A percentile compares a stretch with the other conserved stretches of the same genome.
These are phyloP conservation scores for Alcis repandata DNA, from an alignment of 2,888 invertebrate genomes.

Conservation along the genomic window DNA sequence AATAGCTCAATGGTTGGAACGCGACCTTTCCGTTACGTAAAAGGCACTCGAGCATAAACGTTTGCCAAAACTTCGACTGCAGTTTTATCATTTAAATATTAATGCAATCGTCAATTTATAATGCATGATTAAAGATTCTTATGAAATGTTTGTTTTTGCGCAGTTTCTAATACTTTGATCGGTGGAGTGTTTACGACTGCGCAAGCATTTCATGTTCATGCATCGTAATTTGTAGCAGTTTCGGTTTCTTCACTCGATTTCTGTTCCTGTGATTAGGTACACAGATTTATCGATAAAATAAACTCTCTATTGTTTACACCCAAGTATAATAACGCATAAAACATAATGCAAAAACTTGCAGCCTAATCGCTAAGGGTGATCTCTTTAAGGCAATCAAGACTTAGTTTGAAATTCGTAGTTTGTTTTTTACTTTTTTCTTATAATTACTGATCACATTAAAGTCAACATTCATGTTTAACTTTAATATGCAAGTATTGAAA, in stretches of 20 bases:
- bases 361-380: too few species aligned
- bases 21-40: slow-evolving; percentile 75
- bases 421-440: too few species aligned
- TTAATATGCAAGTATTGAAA: slow-evolving; percentile 13
- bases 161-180: slow-evolving; percentile 23
- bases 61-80: slow-evolving; percentile 65
- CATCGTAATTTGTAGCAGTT: slow-evolving; percentile 7
- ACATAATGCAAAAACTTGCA: too few species aligned
- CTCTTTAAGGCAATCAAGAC: too few species aligned
- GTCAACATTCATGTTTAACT: background rate
- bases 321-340: too few species aligned
- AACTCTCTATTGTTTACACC: too few species aligned
- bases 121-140: slow-evolving; percentile 46
- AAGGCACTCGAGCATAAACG: slow-evolving; percentile 71
- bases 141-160: slow-evolving; percentile 31
- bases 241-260: slow-evolving; percentile 12
- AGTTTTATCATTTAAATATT: slow-evolving; percentile 34
- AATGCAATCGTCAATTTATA: slow-evolving; percentile 50
- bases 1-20: slow-evolving; percentile 43
- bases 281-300: too few species aligned
- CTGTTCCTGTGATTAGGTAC: slow-evolving; percentile 14
- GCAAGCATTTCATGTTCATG: slow-evolving; percentile 16
- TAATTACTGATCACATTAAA: background rate
- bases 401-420: too few species aligned
- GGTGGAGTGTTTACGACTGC: slow-evolving; percentile 22